Base-by-base conservation (phyloP, 2,888 invertebrate genomes). In the Tenodera sinensis region DNA sequence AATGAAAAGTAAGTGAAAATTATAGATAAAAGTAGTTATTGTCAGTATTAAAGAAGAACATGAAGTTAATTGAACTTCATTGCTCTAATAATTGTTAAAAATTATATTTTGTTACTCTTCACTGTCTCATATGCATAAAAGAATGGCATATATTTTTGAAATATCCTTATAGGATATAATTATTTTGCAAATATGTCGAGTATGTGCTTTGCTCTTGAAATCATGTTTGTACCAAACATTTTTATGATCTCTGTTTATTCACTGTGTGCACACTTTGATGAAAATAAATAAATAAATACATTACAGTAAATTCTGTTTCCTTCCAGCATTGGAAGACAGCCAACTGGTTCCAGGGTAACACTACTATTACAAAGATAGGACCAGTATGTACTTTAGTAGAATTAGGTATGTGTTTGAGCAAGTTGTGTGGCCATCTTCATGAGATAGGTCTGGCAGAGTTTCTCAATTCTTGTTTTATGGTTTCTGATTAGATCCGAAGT, bases 101-200 rank as follows among this genome's bases (percentile, higher is more conserved):
- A 28, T 71, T 54, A 30, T 86, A 86, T 86, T 86, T 86, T 86
- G 86, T 86, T 86, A 86, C 86, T 81, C 86, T 86, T 54, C 86
- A 71, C 71, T 86, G 28, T 71, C 28, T 71, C 12, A 86, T 81
- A 86, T 81, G 86, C 25, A 86, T 25, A 84, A 84, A 30, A 84
- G 30, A 86, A 86, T 86, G 81, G 86, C 28, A 81, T 86, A 86
- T 86, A 71, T 86, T 86, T 86, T 81, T 81, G 30, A 81, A 14
- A 81, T 86, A 71, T 86, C 86, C 81, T 81, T 28, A 81, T 28
- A 81, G 27, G n/a, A 71, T 71, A 86, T 28, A n/a, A 20, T 86
- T 81, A 27, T 81, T 86, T 86, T 86, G 30, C 28, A 81, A 81
- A 28, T 81, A 28, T 85, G 54, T 81, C 28, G 28, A 71, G 30